These are phyloP conservation scores for Huso huso DNA, from an alignment of 2,797 vertebrate genomes.

Conservation along the genomic window DNA sequence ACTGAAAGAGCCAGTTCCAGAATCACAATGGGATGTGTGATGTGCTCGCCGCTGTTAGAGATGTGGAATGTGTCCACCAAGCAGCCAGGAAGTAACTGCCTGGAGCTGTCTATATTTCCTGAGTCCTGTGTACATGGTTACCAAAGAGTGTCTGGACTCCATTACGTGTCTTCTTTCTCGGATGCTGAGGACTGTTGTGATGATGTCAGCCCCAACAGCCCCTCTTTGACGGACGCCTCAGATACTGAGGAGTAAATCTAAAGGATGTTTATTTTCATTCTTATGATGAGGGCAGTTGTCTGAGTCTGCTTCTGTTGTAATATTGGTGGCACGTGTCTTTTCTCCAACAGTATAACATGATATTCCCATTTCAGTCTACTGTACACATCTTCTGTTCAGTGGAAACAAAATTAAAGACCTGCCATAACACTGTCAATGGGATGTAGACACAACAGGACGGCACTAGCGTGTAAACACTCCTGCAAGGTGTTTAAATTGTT, in stretches of 20 bases:
- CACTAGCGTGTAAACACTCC: too few species aligned
- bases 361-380: too few species aligned
- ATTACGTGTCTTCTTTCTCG: slow-evolving; percentile 55
- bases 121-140: slow-evolving; percentile 42
- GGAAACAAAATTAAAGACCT: too few species aligned
- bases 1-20: background rate
- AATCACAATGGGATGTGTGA: slow-evolving; percentile 43
- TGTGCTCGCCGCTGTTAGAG: slow-evolving; percentile 57
- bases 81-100: slow-evolving; percentile 31
- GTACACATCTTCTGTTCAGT: too few species aligned
- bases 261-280: too few species aligned
- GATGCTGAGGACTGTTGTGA: slow-evolving; percentile 50
- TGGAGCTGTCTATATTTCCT: slow-evolving; percentile 47
- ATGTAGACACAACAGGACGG: too few species aligned
- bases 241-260: slow-evolving; percentile 33
- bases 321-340: too few species aligned
- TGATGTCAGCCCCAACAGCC: slow-evolving; percentile 41
- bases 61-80: slow-evolving; percentile 44
- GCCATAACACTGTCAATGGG: too few species aligned
- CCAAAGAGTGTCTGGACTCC: slow-evolving; percentile 47
- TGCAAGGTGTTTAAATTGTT: too few species aligned
- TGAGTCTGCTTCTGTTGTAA: too few species aligned
- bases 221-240: slow-evolving; percentile 42
- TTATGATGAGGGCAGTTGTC: too few species aligned
- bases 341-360: too few species aligned